These are phyloP conservation scores for Myotis lucifugus DNA, from an alignment of 2,113 vertebrate species.

Conservation along the genomic window DNA sequence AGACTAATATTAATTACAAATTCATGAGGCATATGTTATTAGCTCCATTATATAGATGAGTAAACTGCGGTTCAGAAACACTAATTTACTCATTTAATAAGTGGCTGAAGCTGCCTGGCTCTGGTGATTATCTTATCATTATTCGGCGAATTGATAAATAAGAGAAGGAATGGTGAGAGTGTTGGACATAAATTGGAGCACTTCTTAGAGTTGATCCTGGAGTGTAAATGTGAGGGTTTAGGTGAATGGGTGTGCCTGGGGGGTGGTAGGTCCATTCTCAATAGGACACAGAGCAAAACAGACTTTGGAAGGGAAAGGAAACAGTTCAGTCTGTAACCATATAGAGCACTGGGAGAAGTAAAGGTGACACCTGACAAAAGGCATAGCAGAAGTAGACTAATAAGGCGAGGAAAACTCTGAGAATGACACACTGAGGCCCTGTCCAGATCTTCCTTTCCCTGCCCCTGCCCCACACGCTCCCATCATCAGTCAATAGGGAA, in stretches of 20 bases:
- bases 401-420: background rate
- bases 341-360: background rate
- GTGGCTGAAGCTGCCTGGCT: background rate
- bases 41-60: slow-evolving; percentile 1
- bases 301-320: background rate
- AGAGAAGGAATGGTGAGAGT: background rate
- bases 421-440: background rate
- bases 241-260: background rate
- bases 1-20: background rate
- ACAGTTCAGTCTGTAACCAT: background rate
- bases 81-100: background rate
- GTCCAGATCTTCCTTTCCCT: background rate
- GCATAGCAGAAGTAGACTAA: background rate
- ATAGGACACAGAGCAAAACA: background rate
- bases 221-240: background rate
- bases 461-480: rapidly evolving
- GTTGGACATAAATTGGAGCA: background rate
- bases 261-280: background rate
- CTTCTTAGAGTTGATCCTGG: background rate
- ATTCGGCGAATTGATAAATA: background rate
- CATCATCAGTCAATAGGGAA: background rate
- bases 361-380: background rate
- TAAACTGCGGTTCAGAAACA: background rate
- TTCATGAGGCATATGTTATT: background rate
- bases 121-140: background rate